Base-by-base conservation (phyloP, 2,113 vertebrate species). In the Thalassarche chlororhynchos region DNA sequence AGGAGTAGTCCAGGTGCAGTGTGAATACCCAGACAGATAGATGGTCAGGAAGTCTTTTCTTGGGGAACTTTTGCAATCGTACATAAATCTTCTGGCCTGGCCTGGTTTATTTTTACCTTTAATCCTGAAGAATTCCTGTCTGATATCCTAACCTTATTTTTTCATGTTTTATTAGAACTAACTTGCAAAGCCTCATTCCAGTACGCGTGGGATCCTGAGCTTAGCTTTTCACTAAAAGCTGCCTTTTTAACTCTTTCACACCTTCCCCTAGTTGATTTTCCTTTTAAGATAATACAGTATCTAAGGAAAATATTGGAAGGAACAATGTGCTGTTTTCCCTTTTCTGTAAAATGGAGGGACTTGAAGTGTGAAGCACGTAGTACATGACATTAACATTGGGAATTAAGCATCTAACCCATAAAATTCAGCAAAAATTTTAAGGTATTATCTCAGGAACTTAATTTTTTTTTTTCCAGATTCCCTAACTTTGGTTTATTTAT, bases 101-200 rank as follows among this genome's bases (percentile, higher is more conserved):
- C 44, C 89, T 96, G 83, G 54, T 95, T 95, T 96, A 66, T 90
- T 96, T 93, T 97, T 96, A 86, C 79, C 85, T 96, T 93, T 96
- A 96, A 96, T 97, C 95, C 91, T 82, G 42, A 87, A 96, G 87
- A 97, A 97, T 97, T 92, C 54, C 26, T 75, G 44, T 76, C 58
- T 91, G 89, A 91, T 91, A 77, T 44, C 77, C 76, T 90, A 93
- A 75, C 75, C 47, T 93, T 89, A 65, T 52, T 95, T 95, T 89
- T 46, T 91, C 78, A 49, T 72, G 19, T 90, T 96, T 96, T 94
- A 81, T 94, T 97, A 91, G 60, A 93, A 75, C 70, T 74, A 70
- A 80, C 55, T 95, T 84, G 80, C n/a, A 82, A 91, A 92, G 49
- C 34, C 62, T 76, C 52, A 75, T 96, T 86, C 84, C 87, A 91